Conservation (phyloP, 2,113 vertebrate genomes). For the Prochilodus magdalenae region DNA sequence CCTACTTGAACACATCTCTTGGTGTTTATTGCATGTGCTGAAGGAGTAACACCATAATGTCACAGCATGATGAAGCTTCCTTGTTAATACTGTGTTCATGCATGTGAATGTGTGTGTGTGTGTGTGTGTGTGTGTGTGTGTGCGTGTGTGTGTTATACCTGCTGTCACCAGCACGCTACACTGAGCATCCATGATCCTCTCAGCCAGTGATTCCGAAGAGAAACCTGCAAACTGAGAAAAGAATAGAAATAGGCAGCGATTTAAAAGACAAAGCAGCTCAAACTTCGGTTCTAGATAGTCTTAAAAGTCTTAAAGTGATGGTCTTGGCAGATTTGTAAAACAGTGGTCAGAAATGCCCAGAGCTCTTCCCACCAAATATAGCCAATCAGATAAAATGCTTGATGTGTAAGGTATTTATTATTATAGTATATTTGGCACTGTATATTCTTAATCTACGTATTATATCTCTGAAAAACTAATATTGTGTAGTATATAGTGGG, state of each 20-base stretch:
- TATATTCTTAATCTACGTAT: too few species aligned
- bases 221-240: conserved; percentile 82
- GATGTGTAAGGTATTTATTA: too few species aligned
- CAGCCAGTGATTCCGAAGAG: conserved; percentile 81
- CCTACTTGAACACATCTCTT: too few species aligned
- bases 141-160: conserved; percentile 65
- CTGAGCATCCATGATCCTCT: conserved; percentile 80
- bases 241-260: not conserved
- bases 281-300: too few species aligned
- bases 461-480: too few species aligned
- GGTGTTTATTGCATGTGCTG: not conserved
- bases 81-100: not conserved
- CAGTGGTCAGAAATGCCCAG: too few species aligned
- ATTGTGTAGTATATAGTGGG: too few species aligned
- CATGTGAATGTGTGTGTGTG: not conserved
- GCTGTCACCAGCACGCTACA: conserved; percentile 79
- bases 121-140: not conserved
- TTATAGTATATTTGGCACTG: too few species aligned
- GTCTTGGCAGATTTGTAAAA: too few species aligned
- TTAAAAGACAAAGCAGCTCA: not conserved
- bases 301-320: too few species aligned
- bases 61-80: not conserved
- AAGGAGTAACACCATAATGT: not conserved
- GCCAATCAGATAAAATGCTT: too few species aligned
- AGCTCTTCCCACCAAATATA: too few species aligned